Evolutionary conservation across 2,888 invertebrate species (phyloP).

Genomic region (Nesidiocoris tenuis): DNA sequence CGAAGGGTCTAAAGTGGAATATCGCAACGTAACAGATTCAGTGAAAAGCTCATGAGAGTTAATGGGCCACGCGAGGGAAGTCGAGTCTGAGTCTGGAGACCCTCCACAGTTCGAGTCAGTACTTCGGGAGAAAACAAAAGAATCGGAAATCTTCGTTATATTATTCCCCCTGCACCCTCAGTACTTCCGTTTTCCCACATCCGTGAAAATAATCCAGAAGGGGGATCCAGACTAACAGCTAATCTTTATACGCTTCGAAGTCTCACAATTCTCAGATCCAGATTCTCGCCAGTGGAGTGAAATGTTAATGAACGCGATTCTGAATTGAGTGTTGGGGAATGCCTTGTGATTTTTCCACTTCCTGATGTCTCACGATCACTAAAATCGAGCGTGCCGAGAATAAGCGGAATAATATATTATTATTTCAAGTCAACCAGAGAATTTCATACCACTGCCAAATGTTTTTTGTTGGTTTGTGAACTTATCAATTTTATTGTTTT

Average conservation of each 20-base stretch:
- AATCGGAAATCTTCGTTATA: not conserved
- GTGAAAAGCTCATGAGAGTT: constrained; percentile 33
- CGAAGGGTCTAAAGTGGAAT: constrained; percentile 1
- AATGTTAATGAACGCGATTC: not conserved
- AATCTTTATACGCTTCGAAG: not conserved
- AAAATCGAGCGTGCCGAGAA: too few species aligned
- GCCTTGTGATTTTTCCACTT: too few species aligned
- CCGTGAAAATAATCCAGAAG: not conserved
- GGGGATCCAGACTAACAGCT: not conserved
- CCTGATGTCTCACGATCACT: too few species aligned
- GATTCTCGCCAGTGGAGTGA: not conserved
- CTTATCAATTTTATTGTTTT: too few species aligned
- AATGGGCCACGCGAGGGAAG: constrained; percentile 31
- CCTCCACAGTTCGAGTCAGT: not conserved
- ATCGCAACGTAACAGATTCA: constrained; percentile 23
- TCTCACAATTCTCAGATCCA: not conserved
- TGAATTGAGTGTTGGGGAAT: too few species aligned
- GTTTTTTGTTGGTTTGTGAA: too few species aligned
- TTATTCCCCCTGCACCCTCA: not conserved
- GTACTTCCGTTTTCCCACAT: not conserved
- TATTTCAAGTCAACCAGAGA: too few species aligned
- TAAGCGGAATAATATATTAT: too few species aligned
- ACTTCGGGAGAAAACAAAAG: not conserved
- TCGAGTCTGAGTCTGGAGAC: not conserved
- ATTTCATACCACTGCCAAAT: too few species aligned